Percentiles rank a stretch among this genome's conserved stretches.
Evolutionary conservation across 2,113 vertebrate species (phyloP).

Genomic region (Platycercus adscitus): DNA sequence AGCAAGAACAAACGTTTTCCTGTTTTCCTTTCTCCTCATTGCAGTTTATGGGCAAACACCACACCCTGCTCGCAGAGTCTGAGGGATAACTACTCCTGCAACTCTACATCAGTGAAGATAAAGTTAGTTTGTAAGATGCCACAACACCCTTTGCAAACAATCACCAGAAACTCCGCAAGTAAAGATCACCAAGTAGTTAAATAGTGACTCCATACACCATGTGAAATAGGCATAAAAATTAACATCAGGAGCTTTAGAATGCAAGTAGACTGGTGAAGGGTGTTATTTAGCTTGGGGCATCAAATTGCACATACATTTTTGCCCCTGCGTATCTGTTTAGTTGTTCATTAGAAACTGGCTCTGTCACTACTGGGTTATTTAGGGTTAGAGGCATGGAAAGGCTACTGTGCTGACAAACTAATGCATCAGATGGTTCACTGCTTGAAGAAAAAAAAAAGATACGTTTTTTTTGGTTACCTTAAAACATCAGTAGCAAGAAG

Average conservation of each 20-base stretch:
- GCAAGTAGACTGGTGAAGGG: background rate
- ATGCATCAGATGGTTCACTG: too few relatives aligned
- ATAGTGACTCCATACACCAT: background rate
- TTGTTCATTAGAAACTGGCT: accelerated
- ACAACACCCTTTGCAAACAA: background rate
- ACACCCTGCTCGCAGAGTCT: background rate
- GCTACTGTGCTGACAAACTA: background rate
- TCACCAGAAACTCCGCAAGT: background rate
- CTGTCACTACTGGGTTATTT: background rate
- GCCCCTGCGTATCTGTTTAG: accelerated
- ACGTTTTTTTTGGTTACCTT: accelerated
- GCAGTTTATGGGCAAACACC: background rate
- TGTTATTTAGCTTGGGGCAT: background rate
- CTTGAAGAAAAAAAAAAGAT: background rate
- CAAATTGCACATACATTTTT: background rate
- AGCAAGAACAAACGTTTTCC: background rate
- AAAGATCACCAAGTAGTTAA: background rate
- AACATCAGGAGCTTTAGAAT: background rate
- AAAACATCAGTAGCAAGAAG: background rate
- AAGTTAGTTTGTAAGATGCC: background rate
- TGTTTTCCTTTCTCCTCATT: background rate
- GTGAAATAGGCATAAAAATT: background rate
- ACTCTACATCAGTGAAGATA: background rate
- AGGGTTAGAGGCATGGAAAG: background rate
- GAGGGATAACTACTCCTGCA: background rate